Base-by-base conservation (phyloP, 2,797 vertebrate species). In the Danio aesculapii region DNA sequence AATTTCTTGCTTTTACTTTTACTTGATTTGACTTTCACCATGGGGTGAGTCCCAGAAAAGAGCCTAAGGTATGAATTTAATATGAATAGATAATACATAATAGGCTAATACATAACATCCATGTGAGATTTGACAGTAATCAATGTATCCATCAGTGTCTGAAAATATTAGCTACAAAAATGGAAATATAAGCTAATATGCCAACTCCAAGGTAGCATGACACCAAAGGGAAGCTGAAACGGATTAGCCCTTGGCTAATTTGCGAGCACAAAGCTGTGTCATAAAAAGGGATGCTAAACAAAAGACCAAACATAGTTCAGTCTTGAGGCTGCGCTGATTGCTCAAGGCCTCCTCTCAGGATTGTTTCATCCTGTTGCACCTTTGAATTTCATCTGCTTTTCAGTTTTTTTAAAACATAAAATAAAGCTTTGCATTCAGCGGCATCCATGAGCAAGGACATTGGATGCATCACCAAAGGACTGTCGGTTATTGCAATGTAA, bases 271-370 rank as follows among this genome's bases (percentile, higher is more conserved):
- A 21, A 76, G n/a, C 8, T 44, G 13, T 55, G 59, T 64, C 12
- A 70, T 53, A 70, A 75, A 64, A 75, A 63, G 7, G 49, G n/a
- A 14, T 76, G 49, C 61, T 75, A 43, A 52, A 75, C 74, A 64
- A 53, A 12, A 64, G 30, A 75, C 59, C 74, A 64, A 52, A 53
- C 8, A 2, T 63, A 64, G 43, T 21, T 53, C 49, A 6, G 61
- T 76, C 61, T 64, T 64, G 39, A 64, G 39, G 39, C 44, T 76
- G 49, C 47, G 44, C 11, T 55, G 61, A 64, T 76, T 76, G 74
- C 74, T 76, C 61, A 76, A 64, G 74, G 74, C 74, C 61, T 64
- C 12, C 74, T 64, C 61, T 64, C 49, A 49, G 61, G 39, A 64
- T 76, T 64, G 61, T 64, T 64, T 76, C 47, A 75, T 75, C 61